phyloP scores from a whole-genome alignment of 1,140 invertebrate species.

The Oryctes rhinoceros region DNA sequence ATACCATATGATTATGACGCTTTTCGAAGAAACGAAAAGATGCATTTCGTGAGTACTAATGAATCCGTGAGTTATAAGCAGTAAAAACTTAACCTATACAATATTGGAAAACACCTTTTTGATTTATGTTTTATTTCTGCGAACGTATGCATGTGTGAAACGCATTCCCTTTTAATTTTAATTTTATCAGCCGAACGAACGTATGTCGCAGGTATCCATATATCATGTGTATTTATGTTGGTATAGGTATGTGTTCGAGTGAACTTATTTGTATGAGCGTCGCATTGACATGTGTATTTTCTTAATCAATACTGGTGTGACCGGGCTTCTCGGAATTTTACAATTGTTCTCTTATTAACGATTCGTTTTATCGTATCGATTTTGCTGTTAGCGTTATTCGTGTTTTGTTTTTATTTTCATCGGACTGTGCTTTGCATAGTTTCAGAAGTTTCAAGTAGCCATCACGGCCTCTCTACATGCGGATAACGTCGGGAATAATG shows the following conservation, averaged over 20 bases:
- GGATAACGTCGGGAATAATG: constrained; percentile 21
- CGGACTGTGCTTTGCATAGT: not conserved
- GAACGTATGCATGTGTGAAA: too few species aligned
- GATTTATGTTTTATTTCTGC: too few species aligned
- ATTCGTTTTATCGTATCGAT: constrained; percentile 37
- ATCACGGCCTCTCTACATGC: not conserved
- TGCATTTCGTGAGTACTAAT: too few species aligned
- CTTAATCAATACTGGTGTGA: constrained; percentile 44
- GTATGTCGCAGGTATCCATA: not conserved
- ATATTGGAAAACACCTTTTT: too few species aligned
- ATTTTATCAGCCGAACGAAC: not conserved
- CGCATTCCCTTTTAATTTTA: too few species aligned
- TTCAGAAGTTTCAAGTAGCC: constrained; percentile 20
- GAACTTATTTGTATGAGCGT: constrained; percentile 37
- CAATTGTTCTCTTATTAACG: constrained; percentile 39
- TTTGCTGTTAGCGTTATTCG: constrained; percentile 20
- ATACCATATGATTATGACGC: too few species aligned
- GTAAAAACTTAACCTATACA: too few species aligned
- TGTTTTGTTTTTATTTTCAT: constrained; percentile 11
- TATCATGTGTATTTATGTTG: constrained; percentile 34
- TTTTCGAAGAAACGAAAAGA: too few species aligned
- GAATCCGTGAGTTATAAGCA: too few species aligned
- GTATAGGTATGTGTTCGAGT: constrained; percentile 18
- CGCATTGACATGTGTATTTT: constrained; percentile 43
- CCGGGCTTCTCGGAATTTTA: constrained; percentile 42